These are phyloP conservation scores for Limnephilus lunatus DNA, from an alignment of 2,888 invertebrate genomes.

Conservation along the genomic window DNA sequence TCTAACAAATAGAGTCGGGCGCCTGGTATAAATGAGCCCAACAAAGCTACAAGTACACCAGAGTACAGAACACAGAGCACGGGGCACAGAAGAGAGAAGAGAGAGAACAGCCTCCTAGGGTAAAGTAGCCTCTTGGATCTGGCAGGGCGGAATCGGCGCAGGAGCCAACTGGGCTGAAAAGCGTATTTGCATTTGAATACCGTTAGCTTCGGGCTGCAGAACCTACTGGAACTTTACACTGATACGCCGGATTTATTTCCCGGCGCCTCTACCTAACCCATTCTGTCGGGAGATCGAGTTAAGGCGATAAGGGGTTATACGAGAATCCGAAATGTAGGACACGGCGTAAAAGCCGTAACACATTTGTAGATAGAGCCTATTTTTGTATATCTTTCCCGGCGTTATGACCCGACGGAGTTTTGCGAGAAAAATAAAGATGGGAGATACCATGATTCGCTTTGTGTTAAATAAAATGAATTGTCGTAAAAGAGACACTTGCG, in stretches of 20 bases:
- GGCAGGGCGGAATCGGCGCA: slow-evolving; percentile 4
- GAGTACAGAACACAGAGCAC: not conserved
- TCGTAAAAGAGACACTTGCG: slow-evolving; percentile 56
- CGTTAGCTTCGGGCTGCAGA: slow-evolving; percentile 44
- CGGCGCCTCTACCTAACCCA: slow-evolving; percentile 51
- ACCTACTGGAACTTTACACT: slow-evolving; percentile 50
- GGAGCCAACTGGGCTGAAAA: slow-evolving; percentile 46
- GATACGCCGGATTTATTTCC: slow-evolving; percentile 61
- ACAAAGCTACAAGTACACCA: not conserved
- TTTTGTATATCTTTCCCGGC: slow-evolving; percentile 23
- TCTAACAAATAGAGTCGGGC: not conserved
- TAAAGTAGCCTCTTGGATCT: slow-evolving; percentile 6
- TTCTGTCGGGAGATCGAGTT: slow-evolving; percentile 57
- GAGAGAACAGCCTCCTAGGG: not conserved
- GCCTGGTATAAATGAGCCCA: not conserved
- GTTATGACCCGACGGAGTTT: slow-evolving; percentile 42
- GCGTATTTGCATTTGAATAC: slow-evolving; percentile 61
- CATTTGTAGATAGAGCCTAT: slow-evolving; percentile 50
- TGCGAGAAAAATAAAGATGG: slow-evolving; percentile 55
- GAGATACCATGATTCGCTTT: slow-evolving; percentile 49
- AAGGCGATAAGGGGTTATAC: slow-evolving; percentile 55
- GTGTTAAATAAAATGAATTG: slow-evolving; percentile 54
- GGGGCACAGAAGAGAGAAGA: not conserved
- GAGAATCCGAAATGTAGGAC: slow-evolving; percentile 46
- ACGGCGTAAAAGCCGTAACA: slow-evolving; percentile 44